phyloP scores from a whole-genome alignment of 2,113 vertebrate genomes.

The Lepisosteus osseus region DNA sequence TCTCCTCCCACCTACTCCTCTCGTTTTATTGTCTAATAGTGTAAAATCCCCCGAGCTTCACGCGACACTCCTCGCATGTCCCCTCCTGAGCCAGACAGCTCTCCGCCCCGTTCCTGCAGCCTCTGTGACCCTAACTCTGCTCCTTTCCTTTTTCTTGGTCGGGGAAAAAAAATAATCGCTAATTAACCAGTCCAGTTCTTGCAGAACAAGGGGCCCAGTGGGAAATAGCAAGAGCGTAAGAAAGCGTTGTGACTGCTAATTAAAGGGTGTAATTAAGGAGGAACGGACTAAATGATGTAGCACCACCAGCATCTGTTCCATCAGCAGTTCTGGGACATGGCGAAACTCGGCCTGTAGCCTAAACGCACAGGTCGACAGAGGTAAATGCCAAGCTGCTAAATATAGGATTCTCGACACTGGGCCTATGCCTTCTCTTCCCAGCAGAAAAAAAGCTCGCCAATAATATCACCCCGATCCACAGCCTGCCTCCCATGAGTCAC shows the following conservation, averaged over 20 bases:
- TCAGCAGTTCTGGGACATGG: conserved; percentile 3
- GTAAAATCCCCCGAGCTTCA: conserved; percentile 18
- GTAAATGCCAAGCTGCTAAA: conserved; percentile 11
- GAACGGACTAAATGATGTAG: conserved; percentile 54
- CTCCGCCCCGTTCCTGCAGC: conserved; percentile 14
- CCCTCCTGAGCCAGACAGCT: background rate
- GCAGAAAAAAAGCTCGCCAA: too few species aligned
- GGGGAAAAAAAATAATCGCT: conserved; percentile 25
- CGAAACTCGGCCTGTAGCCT: background rate
- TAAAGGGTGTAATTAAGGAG: conserved; percentile 61
- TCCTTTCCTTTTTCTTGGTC: conserved; percentile 13
- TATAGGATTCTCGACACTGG: background rate
- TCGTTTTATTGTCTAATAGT: conserved; percentile 15
- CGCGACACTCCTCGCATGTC: background rate
- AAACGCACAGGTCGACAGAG: background rate
- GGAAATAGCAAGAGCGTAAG: conserved; percentile 26
- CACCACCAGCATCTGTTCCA: conserved; percentile 33
- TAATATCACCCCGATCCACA: too few species aligned
- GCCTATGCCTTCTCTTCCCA: too few species aligned
- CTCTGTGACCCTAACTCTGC: conserved; percentile 8
- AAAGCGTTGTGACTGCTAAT: conserved; percentile 51
- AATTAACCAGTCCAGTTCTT: conserved; percentile 40
- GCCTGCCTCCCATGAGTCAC: too few species aligned
- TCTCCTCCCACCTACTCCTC: background rate
- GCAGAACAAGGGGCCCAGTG: conserved; percentile 17